phyloP scores from a whole-genome alignment of 2,888 invertebrate species.

The Caenorhabditis sp. region DNA sequence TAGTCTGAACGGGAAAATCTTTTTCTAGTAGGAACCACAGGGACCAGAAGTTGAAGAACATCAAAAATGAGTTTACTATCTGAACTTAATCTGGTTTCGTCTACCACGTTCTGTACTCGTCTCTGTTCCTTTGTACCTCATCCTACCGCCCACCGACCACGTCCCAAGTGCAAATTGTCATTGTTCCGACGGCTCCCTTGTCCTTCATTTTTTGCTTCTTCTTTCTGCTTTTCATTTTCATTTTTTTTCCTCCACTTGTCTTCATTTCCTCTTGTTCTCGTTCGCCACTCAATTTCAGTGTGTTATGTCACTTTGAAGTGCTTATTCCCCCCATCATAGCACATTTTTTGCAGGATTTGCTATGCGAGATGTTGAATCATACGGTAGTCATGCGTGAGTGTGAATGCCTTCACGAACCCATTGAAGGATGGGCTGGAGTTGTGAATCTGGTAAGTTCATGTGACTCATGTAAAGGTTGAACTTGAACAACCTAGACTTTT shows the following conservation, averaged over 20 bases:
- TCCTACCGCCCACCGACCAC: too few species aligned
- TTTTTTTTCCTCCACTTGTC: background rate
- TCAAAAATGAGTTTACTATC: too few species aligned
- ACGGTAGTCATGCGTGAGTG: conserved; percentile 67
- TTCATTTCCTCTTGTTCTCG: background rate
- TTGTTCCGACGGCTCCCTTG: background rate
- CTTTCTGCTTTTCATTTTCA: too few species aligned
- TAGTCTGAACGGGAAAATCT: background rate
- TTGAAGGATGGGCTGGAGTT: conserved; percentile 62
- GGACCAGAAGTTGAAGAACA: background rate
- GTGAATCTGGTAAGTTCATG: conserved; percentile 63
- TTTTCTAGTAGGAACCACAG: too few species aligned
- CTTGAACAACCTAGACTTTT: background rate
- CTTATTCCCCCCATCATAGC: too few species aligned
- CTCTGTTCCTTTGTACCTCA: conserved; percentile 9
- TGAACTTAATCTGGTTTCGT: too few species aligned
- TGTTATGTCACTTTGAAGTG: conserved; percentile 32
- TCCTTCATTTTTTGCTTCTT: background rate
- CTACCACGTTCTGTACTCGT: too few species aligned
- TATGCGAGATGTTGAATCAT: conserved; percentile 58
- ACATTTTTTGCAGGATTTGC: conserved; percentile 15
- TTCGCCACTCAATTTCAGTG: background rate
- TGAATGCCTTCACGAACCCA: conserved; percentile 68
- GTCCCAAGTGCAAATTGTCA: background rate
- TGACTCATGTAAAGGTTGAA: background rate